Percentiles rank a stretch among this genome's conserved stretches.
These are phyloP conservation scores for Dasypogon diadema DNA, from an alignment of 2,888 invertebrate species.

Conservation along the genomic window DNA sequence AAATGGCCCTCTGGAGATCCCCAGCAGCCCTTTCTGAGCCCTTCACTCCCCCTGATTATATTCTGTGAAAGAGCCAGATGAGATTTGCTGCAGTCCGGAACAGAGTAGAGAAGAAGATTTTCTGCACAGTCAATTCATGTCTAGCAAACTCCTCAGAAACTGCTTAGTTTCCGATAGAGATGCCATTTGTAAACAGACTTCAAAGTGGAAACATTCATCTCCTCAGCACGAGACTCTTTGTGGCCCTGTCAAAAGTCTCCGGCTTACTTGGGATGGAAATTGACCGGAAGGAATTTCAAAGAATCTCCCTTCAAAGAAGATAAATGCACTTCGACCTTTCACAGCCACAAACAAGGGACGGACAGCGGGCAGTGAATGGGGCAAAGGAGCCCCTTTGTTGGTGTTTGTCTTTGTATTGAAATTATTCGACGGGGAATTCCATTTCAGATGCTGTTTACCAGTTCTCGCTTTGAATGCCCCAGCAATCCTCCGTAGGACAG, in stretches of 20 bases:
- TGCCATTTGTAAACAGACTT: background rate
- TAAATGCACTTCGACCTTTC: conserved; percentile 6
- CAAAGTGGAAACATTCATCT: background rate
- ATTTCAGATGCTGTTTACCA: background rate
- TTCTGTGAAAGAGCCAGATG: background rate
- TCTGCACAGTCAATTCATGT: conserved; percentile 5
- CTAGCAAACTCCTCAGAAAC: background rate
- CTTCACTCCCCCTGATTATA: background rate
- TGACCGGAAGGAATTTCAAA: conserved; percentile 28
- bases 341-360: background rate
- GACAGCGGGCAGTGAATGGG: background rate
- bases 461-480: background rate
- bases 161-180: background rate
- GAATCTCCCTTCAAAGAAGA: conserved; percentile 2
- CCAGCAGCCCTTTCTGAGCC: background rate
- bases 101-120: background rate
- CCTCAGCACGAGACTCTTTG: conserved; percentile 3
- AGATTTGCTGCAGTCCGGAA: background rate
- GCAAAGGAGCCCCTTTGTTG: background rate
- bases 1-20: conserved; percentile 25
- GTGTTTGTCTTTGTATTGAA: background rate
- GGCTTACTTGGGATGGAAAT: conserved; percentile 3
- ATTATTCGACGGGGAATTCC: background rate
- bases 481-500: background rate
- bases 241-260: conserved; percentile 12